Base-by-base conservation (phyloP, 2,797 vertebrate species). In the Leptoclinus maculatus region DNA sequence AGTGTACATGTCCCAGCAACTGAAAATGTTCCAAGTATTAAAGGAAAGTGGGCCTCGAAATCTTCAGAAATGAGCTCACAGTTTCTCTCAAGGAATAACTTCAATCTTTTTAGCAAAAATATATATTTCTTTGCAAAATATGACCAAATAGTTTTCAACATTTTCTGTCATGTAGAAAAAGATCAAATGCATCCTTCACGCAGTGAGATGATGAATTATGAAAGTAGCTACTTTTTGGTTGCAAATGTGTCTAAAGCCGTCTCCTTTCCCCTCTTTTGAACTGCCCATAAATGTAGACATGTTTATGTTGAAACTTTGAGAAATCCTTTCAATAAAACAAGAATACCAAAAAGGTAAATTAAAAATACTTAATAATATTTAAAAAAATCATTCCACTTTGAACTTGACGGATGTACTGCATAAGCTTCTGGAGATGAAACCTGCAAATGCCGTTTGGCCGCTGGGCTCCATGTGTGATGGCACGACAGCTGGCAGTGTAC, bases 401-500 rank as follows among this genome's bases (percentile, higher is more conserved):
- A 39, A 47, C 19, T 5, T 39, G 60, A 68, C 11, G 1, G 13
- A 64, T 57, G 25, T 23, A 58, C 7, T 13, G 68, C 41, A 32
- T 5, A 60, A 13, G 4, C 25, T 60, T 43, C 3, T 58, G 49
- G 41, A 60, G 36, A 65, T 72, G 21, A 66, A 63, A 32, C 27
- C 51, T 64, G 64, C 34, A 57, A 73, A 78, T 60, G 66, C 54
- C 63, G 51, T 74, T 66, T 74, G 63, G 66, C 76, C 74, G 59
- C 38, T 21, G 5, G 47, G 60, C 67, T 71, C 74, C 10, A 29
- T 65, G 67, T 71, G 62, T 71, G 78, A 73, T 78, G 54, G 70
- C 36, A 71, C 74, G 72, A 47, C 74, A 82, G 86, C 80, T 78
- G 82, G 45, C 62, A 25, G 14, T 43, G 34, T 69, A 66, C 41